These are phyloP conservation scores for Hirtodrosophila cameraria DNA, from an alignment of 2,888 invertebrate species.

Conservation along the genomic window DNA sequence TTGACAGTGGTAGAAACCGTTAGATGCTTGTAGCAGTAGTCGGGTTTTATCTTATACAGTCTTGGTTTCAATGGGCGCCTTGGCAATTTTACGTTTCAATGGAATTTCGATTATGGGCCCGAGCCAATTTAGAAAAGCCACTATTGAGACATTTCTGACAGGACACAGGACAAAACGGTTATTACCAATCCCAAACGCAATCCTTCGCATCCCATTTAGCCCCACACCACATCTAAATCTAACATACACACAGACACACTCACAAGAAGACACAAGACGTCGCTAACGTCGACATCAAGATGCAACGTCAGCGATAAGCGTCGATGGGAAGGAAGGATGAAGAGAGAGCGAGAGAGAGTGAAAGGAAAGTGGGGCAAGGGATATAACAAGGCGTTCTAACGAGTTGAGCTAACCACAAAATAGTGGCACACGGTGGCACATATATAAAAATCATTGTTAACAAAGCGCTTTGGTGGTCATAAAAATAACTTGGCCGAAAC, in stretches of 20 bases:
- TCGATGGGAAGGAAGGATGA: conserved; percentile 1
- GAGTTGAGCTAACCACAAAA: conserved; percentile 74
- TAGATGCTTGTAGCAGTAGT: conserved; percentile 38
- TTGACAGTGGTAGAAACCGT: conserved; percentile 50
- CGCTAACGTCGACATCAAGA: conserved; percentile 31
- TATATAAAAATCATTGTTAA: conserved; percentile 77
- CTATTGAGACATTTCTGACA: conserved; percentile 76
- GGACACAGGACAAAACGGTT: conserved; percentile 68
- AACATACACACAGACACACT: conserved; percentile 6
- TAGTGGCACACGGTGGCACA: conserved; percentile 53
- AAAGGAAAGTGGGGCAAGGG: conserved; percentile 32
- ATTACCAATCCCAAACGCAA: conserved; percentile 58
- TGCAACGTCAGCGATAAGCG: conserved; percentile 72
- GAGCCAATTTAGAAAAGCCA: conserved; percentile 73
- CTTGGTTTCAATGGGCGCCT: conserved; percentile 6
- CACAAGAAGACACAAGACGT: conserved; percentile 12
- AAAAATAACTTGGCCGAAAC: conserved; percentile 62
- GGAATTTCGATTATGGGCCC: conserved; percentile 80
- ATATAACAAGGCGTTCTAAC: conserved; percentile 68
- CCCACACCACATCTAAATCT: conserved; percentile 5
- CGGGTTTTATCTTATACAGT: conserved; percentile 12
- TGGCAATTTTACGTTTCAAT: conserved; percentile 82
- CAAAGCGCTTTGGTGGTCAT: conserved; percentile 74
- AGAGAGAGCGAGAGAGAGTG: conserved; percentile 5
- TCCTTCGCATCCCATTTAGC: conserved; percentile 54